Evolutionary conservation across 2,888 invertebrate species (phyloP), one percentile per base, ranked within the genome.

Genomic region (Ormyrus thymus): DNA sequence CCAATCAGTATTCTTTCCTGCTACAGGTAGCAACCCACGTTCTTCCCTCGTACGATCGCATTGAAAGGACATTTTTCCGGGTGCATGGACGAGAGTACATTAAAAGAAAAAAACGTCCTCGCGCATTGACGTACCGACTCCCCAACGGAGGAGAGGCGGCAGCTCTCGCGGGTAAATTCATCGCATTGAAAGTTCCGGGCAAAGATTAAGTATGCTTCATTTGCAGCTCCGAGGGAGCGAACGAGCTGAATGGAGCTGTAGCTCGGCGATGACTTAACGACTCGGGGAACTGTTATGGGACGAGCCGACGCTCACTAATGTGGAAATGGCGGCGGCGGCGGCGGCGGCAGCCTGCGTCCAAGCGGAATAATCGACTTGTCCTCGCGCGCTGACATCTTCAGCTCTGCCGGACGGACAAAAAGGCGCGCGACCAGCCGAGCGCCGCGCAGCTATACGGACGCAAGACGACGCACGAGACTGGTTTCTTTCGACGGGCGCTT

Each of bases 361-460:
- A 48, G 29, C 43, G 72, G 66, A 72, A 72, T 72, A 78, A 72
- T 78, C 77, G 66, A 78, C 72, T 72, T 55, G 72, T 72, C 77
- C 77, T 72, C 72, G 53, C 66, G 66, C 46, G 46, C 71, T 71
- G 71, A 71, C 71, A 50, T 78, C 77, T 61, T 61, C 71, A 59
- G 71, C 48, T 46, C 11, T 29, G 11, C 43, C 29, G 48, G 11
- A 43, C 56, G 53, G 51, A 62, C 45, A 72, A 72, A 72, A 62
- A 72, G 61, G 45, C 5, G 48, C 48, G 50, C 29, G 29, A 29
- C 29, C 29, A 29, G 29, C 29, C 29, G 29, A 29, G 29, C 29
- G 29, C 29, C 29, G 53, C 29, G 53, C 29, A 5, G 53, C 9
- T n/a, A 48, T 15, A n/a, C 46, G 48, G 7, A 9, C 53, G 56